phyloP scores from a whole-genome alignment of 2,113 vertebrate species.

The Pachyramphus minor region DNA sequence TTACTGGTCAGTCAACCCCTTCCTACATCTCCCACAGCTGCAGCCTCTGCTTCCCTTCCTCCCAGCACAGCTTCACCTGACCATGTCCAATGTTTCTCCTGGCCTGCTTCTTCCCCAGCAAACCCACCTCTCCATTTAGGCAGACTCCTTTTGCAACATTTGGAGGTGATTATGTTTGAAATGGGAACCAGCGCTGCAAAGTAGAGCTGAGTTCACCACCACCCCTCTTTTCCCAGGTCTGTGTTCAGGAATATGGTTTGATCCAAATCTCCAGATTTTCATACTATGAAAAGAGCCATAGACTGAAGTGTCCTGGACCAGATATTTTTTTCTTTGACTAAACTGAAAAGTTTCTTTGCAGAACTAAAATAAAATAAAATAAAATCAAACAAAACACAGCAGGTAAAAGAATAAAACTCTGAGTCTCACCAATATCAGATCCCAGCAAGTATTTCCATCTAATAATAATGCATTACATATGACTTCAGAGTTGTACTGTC shows the following conservation, averaged over 20 bases:
- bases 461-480: neutral
- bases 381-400: neutral
- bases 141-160: neutral
- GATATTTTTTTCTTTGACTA: neutral
- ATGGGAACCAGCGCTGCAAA: neutral
- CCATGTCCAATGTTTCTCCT: rapidly evolving
- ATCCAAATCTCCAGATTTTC: neutral
- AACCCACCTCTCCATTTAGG: neutral
- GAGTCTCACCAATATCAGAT: neutral
- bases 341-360: neutral
- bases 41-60: neutral
- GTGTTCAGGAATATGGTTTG: neutral
- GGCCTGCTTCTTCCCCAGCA: neutral
- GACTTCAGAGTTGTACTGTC: neutral
- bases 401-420: neutral
- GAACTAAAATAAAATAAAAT: neutral
- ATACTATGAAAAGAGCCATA: neutral
- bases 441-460: neutral
- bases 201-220: neutral
- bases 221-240: neutral
- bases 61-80: neutral
- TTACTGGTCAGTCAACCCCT: neutral
- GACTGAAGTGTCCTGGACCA: neutral
- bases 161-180: neutral
- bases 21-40: rapidly evolving